These are phyloP conservation scores for Cynocephalus volans DNA, from an alignment of 2,113 vertebrate species.

Conservation along the genomic window DNA sequence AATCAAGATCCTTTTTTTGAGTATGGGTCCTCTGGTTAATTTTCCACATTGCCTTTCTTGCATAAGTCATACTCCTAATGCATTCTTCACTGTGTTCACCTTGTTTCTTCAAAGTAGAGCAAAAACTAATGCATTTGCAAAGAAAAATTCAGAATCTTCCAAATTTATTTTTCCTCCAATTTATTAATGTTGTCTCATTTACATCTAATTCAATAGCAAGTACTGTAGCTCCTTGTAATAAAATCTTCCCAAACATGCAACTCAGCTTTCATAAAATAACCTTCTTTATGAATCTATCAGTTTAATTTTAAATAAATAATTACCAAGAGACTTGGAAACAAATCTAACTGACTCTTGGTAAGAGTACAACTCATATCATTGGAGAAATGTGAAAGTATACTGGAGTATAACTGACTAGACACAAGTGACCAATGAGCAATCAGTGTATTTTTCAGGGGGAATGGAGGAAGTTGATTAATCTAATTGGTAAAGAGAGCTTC, in stretches of 20 bases:
- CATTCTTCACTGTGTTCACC: background rate
- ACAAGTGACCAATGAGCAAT: background rate
- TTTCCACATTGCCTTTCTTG: background rate
- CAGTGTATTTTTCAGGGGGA: background rate
- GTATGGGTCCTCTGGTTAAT: background rate
- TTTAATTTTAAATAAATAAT: conserved; percentile 57
- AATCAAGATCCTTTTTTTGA: background rate
- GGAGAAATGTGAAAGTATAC: background rate
- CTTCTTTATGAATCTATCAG: background rate
- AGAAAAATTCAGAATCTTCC: conserved; percentile 26
- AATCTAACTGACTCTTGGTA: background rate
- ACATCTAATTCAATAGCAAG: background rate
- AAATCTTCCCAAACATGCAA: background rate
- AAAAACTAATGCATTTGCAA: conserved; percentile 59
- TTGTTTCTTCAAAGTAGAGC: background rate
- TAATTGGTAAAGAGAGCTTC: background rate
- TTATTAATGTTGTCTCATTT: background rate
- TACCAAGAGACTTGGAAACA: background rate
- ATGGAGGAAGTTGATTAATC: background rate
- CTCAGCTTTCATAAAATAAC: conserved; percentile 22
- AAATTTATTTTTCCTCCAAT: conserved; percentile 40
- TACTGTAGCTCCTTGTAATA: background rate
- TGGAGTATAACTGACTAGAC: background rate
- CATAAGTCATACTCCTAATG: background rate
- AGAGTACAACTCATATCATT: background rate